Conservation (phyloP, 2,797 vertebrate species). For the Adelosebastes latens region DNA sequence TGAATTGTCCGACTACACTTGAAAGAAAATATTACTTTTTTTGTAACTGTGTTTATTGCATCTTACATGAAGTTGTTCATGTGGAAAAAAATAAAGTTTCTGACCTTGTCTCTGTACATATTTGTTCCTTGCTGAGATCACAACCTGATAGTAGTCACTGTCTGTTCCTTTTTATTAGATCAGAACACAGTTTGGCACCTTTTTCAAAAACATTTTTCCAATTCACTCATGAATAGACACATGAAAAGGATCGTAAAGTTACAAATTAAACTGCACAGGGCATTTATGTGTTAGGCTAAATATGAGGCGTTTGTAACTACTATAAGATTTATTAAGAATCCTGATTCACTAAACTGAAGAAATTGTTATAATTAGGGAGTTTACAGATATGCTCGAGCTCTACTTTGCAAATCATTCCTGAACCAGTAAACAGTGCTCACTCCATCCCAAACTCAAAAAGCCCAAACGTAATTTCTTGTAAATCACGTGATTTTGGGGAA, state of each 20-base stretch:
- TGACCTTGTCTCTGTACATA: not conserved
- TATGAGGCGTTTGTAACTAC: not conserved
- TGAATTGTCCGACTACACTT: not conserved
- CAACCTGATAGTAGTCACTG: not conserved
- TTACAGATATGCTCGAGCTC: not conserved
- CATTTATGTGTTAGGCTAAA: not conserved
- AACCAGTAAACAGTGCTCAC: not conserved
- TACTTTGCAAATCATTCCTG: constrained; percentile 5
- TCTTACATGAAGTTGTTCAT: not conserved
- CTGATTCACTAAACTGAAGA: not conserved
- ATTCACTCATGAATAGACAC: not conserved
- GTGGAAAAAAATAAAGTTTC: constrained; percentile 36
- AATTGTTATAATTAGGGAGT: too few relatives aligned
- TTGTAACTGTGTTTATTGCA: not conserved
- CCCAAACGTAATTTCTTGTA: constrained; percentile 63
- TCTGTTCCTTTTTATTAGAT: not conserved
- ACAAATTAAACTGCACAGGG: not conserved
- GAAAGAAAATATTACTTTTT: not conserved
- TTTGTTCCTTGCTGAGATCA: not conserved
- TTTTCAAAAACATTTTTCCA: not conserved
- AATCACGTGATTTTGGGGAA: constrained; percentile 80
- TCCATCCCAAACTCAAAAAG: not conserved
- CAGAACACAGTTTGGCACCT: not conserved
- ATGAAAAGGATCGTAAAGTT: too few relatives aligned
- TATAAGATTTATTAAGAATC: not conserved